Base-by-base conservation (phyloP, 2,888 invertebrate species). In the Epiblema foenella region DNA sequence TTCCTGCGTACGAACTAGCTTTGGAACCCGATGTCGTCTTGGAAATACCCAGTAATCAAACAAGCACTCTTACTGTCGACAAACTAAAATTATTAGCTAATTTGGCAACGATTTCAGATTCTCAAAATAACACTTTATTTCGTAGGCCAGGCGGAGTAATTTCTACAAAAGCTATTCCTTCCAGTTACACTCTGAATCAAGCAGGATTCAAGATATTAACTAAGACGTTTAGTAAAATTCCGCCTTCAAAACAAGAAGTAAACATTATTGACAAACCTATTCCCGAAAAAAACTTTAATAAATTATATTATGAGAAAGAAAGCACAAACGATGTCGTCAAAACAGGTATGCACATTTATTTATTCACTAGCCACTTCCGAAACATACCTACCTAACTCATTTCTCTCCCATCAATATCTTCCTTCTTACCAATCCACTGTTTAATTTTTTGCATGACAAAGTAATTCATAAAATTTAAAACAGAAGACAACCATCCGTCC, bases 151-250 rank as follows among this genome's bases (percentile, higher is more conserved):
- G 94, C 39, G 89, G 93, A 65, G 87, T 94, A 20, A 95, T 95
- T 79, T 95, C 95, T 17, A 94, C 94, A 12, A 95, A 95, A 89
- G 95, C 95, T 4, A 94, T 95, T 72, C 94, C 94, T 18, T 94
- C 95, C 0, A 95, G 94, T 78, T 95, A 95, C 77, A 94, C 94
- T 0, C 83, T 95, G 20, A 95, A 95, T 82, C 94, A 95, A 72
- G 95, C 95, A 56, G 96, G 96, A 1, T 94, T 96, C 71, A 94
- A 95, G 81, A 94, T 96, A 75, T 83, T 95, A 68, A 96, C 95
- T 0, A 96, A 96, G 88, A 94, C 95, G 0, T 94, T 94, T 68
- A 95, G 95, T 75, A 96, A 95, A 85, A 86, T 90, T 63, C 91
- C 90, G 69, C 78, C 89, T 7, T 84, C 85, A n/a, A 94, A 94